Conservation (phyloP, 1,140 invertebrate species). For the Neodiprion fabricii region DNA sequence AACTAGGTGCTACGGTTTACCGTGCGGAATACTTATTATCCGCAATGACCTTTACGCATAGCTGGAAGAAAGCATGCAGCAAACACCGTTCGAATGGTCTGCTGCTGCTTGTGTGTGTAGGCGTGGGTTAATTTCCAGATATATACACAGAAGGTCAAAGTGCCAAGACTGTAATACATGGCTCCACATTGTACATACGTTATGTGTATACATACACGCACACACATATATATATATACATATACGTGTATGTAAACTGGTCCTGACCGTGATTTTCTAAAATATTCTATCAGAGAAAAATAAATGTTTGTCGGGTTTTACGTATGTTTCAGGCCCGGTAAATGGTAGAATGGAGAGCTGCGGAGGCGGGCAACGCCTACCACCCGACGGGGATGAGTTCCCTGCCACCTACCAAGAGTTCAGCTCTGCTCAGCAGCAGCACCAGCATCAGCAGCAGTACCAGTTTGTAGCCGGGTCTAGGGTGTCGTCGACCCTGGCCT, state of each 20-base stretch:
- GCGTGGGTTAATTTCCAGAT: background rate
- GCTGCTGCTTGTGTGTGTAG: background rate
- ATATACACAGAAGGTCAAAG: too few species aligned
- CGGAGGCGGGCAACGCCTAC: constrained; percentile 67
- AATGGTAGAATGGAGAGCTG: constrained; percentile 57
- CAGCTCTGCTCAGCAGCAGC: constrained; percentile 33
- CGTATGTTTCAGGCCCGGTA: constrained; percentile 38
- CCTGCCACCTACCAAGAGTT: constrained; percentile 77
- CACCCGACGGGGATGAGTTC: constrained; percentile 89
- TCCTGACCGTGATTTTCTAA: too few species aligned
- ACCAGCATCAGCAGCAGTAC: constrained; percentile 35
- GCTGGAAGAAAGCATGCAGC: too few species aligned
- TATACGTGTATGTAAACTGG: background rate
- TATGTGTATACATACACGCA: background rate
- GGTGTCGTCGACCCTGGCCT: constrained; percentile 11
- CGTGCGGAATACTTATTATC: background rate
- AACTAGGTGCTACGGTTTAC: too few species aligned
- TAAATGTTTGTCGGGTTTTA: background rate
- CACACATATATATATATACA: background rate
- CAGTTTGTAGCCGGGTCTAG: constrained; percentile 35
- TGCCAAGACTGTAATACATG: background rate
- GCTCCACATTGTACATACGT: background rate
- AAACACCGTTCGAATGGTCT: too few species aligned
- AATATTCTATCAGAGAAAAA: background rate
- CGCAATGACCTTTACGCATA: too few species aligned